A percentile compares a stretch with the other conserved stretches of the same genome.
phyloP scores from a whole-genome alignment of 2,888 invertebrate species.

The Tetropium fuscum region DNA sequence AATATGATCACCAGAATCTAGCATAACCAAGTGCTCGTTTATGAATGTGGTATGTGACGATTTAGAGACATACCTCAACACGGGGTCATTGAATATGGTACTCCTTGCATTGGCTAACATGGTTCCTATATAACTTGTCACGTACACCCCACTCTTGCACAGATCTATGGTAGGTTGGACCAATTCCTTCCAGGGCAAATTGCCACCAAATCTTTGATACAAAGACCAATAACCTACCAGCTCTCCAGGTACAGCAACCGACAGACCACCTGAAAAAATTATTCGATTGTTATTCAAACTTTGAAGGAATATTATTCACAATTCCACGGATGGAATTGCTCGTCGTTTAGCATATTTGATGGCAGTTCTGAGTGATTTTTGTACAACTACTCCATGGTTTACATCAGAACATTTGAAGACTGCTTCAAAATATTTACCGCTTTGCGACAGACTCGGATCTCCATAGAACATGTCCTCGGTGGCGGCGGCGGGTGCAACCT shows the following conservation, averaged over 20 bases:
- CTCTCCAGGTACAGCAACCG: conserved; percentile 82
- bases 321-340: no score
- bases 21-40: no score
- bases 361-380: no score
- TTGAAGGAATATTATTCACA: no score
- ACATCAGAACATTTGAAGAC: no score
- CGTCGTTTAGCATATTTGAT: no score
- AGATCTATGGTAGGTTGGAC: conserved; percentile 83
- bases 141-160: conserved; percentile 77
- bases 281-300: no score
- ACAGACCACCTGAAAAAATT: conserved; percentile 43
- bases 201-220: conserved; percentile 33
- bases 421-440: no score
- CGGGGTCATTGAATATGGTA: conserved; percentile 25
- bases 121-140: conserved; percentile 67
- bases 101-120: conserved; percentile 12
- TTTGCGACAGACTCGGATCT: conserved; percentile 28
- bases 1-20: no score
- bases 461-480: conserved; percentile 73
- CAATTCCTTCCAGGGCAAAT: conserved; percentile 81
- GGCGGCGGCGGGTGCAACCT: conserved; percentile 80
- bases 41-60: no score
- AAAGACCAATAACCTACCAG: conserved; percentile 33
- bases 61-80: conserved; percentile 32
- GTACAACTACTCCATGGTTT: no score